Evolutionary conservation across 2,113 vertebrate species (phyloP).

Genomic region (Pelecanoides urinatrix): DNA sequence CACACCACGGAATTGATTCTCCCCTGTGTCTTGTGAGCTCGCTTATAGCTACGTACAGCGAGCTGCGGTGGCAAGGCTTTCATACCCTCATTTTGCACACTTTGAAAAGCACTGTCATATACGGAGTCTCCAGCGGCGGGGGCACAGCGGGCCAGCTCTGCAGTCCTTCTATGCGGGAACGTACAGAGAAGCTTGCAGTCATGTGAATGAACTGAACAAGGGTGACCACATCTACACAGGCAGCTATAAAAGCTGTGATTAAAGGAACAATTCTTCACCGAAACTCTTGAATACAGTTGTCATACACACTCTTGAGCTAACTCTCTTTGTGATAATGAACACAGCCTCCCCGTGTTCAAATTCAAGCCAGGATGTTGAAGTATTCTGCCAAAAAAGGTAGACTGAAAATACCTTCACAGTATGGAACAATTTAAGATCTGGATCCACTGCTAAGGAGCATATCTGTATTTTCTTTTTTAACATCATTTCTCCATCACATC

Average conservation of each 20-base stretch:
- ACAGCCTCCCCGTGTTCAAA: background rate
- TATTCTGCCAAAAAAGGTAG: background rate
- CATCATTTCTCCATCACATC: background rate
- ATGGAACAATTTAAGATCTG: background rate
- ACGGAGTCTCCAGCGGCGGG: background rate
- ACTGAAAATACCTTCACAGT: background rate
- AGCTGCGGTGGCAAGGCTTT: background rate
- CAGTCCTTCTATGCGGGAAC: background rate
- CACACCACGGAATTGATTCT: background rate
- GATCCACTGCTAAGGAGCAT: background rate
- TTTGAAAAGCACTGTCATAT: background rate
- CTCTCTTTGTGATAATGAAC: background rate
- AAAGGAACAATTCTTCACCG: background rate
- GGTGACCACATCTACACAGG: background rate
- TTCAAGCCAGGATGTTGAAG: background rate
- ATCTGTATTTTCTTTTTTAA: background rate
- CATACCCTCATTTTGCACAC: background rate
- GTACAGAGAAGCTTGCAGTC: background rate
- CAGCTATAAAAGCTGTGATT: background rate
- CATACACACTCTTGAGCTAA: background rate
- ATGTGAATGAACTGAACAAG: background rate
- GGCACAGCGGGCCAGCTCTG: background rate
- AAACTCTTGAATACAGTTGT: background rate
- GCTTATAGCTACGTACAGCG: rapidly evolving
- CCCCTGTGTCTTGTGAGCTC: background rate